Percentiles rank a stretch among this genome's conserved stretches.
phyloP scores from a whole-genome alignment of 2,113 vertebrate species.

The Scopus umbretta region DNA sequence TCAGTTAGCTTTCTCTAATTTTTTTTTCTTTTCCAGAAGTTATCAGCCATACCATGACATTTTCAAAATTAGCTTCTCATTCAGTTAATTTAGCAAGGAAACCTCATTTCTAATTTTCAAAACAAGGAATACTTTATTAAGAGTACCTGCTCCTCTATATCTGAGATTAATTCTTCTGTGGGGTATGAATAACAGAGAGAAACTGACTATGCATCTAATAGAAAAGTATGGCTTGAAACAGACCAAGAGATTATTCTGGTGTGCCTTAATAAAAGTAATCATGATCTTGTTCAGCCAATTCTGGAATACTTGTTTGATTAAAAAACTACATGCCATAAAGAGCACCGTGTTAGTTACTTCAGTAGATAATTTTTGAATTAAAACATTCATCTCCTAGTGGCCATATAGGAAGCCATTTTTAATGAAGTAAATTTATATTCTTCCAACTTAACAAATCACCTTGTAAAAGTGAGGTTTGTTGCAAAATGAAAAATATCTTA shows the following conservation, averaged over 20 bases:
- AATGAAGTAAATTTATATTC: not conserved
- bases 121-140: not conserved
- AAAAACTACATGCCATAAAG: not conserved
- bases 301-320: not conserved
- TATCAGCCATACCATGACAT: not conserved
- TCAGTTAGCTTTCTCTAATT: not conserved
- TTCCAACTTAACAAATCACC: not conserved
- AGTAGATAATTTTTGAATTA: not conserved
- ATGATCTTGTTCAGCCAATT: not conserved
- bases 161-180: not conserved
- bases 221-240: not conserved
- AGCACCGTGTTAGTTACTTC: not conserved
- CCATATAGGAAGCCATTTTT: not conserved
- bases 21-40: not conserved
- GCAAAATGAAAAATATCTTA: not conserved
- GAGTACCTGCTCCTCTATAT: not conserved
- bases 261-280: not conserved
- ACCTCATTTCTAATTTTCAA: not conserved
- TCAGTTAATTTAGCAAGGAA: not conserved
- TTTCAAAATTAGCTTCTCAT: not conserved
- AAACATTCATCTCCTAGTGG: not conserved
- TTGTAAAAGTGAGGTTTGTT: not conserved
- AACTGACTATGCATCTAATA: not conserved
- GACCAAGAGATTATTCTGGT: not conserved
- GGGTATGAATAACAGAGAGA: not conserved